Evolutionary conservation across 2,113 vertebrate genomes (phyloP), one percentile per base, ranked within the genome.

Genomic region (Chloroceryle aenea): DNA sequence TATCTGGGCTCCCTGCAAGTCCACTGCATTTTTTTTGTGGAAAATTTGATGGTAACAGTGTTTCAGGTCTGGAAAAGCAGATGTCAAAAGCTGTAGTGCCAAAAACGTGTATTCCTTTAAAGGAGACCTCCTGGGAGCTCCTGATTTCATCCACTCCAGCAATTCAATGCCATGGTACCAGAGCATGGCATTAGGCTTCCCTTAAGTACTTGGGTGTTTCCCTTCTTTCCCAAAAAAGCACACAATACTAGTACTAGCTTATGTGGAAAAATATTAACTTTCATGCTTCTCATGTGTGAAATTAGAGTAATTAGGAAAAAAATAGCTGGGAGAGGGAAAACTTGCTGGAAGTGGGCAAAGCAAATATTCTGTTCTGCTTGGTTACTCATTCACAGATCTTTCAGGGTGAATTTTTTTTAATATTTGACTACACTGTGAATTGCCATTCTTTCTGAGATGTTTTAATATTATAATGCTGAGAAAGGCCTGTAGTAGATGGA

Each of bases 331-430:
- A 90, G 45, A 89, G 20, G 26, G 53, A 69, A 68, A 59, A 76
- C 13, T 72, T 69, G 17, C 36, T 78, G 26, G 12, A 91, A 90
- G 32, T 36, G 22, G 17, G 12, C 48, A 76, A 59, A 92, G 29
- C 34, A 80, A 38, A 34, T 8, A 12, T 84, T 81, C 25, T 62
- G 22, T 84, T 95, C 23, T 84, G 29, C 47, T 61, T 79, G 36
- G 22, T 61, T 95, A n/a, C 30, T 95, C 80, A 66, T 90, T 93
- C 81, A 85, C 36, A 56, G 43, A 68, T 75, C 61, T 79, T 92
- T 64, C 22, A 68, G 77, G 62, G 32, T 82, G 20, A 75, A 4
- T 5, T 74, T 69, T 76, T 72, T 74, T 26, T 4, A 55, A 50
- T 38, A 34, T 5, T 92, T 45, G 64, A 56, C 56, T 43, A 71